Conservation (phyloP, 2,888 invertebrate genomes). For the Sphaerophoria taeniata region DNA sequence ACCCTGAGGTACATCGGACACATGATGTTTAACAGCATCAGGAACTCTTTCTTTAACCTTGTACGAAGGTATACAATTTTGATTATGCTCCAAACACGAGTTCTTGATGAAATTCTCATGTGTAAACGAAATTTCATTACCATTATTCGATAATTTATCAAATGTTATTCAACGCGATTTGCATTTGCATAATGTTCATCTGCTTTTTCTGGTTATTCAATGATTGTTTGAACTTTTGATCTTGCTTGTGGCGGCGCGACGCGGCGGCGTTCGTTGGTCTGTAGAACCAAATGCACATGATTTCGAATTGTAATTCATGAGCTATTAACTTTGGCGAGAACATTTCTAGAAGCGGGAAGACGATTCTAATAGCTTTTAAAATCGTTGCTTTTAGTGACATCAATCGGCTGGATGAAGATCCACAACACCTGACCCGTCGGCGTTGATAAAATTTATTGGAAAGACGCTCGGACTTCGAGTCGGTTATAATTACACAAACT, state of each 20-base stretch:
- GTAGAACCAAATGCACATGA: conserved; percentile 43
- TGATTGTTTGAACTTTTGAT: conserved; percentile 56
- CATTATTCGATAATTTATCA: background rate
- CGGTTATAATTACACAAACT: conserved; percentile 73
- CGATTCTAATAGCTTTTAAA: conserved; percentile 41
- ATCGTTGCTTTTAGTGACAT: conserved; percentile 40
- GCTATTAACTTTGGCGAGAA: conserved; percentile 37
- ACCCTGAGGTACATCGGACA: conserved; percentile 12
- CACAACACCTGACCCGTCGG: conserved; percentile 63
- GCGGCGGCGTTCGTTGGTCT: background rate
- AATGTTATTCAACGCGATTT: conserved; percentile 27
- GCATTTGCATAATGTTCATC: conserved; percentile 58
- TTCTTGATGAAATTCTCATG: conserved; percentile 13
- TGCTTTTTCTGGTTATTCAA: conserved; percentile 1
- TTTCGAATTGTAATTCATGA: conserved; percentile 46
- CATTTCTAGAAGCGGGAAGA: conserved; percentile 25
- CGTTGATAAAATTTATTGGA: conserved; percentile 61
- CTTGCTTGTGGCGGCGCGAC: conserved; percentile 23
- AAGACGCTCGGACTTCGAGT: conserved; percentile 63
- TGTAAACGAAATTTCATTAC: conserved; percentile 7
- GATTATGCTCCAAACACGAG: background rate
- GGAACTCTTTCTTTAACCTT: conserved; percentile 14
- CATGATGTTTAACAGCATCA: background rate
- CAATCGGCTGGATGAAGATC: conserved; percentile 32
- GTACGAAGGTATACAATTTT: no score